phyloP scores from a whole-genome alignment of 2,113 vertebrate genomes.

The Oreochromis aureus region DNA sequence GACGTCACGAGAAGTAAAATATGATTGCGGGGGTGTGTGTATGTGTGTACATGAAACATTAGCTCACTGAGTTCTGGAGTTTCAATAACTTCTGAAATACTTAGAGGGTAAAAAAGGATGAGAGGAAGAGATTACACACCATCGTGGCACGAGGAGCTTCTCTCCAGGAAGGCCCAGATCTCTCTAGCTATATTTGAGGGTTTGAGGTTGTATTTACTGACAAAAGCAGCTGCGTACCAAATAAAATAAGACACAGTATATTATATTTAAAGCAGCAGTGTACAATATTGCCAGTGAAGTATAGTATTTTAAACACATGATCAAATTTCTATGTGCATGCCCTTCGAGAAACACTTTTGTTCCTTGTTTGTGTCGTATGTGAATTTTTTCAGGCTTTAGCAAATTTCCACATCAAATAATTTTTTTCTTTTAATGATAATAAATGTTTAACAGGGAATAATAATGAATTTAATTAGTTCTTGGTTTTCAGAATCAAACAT shows the following conservation, averaged over 20 bases:
- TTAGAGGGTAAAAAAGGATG: conserved; percentile 41
- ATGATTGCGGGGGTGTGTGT: conserved; percentile 37
- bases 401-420: neutral
- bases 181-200: neutral
- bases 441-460: neutral
- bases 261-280: neutral
- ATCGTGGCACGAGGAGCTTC: neutral
- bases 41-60: conserved; percentile 41
- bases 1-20: conserved; percentile 72
- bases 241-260: neutral
- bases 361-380: neutral
- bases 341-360: neutral
- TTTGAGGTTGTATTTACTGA: neutral
- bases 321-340: neutral
- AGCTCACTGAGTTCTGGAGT: conserved; percentile 55
- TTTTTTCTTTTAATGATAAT: neutral
- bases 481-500: neutral
- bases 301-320: neutral
- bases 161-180: conserved; percentile 17
- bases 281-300: neutral
- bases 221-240: neutral
- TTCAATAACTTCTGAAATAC: conserved; percentile 60
- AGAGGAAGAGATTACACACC: conserved; percentile 25
- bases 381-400: neutral
- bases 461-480: neutral